Base-by-base conservation (phyloP, 2,888 invertebrate species). In the Philhelius pedissequus region DNA sequence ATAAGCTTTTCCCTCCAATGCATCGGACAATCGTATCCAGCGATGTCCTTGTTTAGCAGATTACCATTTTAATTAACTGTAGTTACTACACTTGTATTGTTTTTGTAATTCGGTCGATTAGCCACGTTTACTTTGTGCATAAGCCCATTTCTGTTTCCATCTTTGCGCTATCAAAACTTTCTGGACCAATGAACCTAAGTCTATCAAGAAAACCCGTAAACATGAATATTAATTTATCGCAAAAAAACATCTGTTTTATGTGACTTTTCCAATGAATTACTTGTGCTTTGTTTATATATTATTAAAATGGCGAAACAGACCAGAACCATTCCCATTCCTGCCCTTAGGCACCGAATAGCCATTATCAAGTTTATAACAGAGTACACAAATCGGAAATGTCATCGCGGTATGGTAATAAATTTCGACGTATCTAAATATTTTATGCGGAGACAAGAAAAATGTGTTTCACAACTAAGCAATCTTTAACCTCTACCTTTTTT, bases 331-430 rank as follows among this genome's bases (percentile, higher is more conserved):
- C 5, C 8, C 13, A 35, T 35, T 4, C 13, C n/a, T 13, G 1
- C 25, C 13, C 6, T n/a, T 7, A 54, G 30, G 32, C 56, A 13
- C 56, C 4, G 18, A 66, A 58, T 64, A 45, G 38, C 54, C 13
- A 56, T 56, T 56, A 56, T 56, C 32, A 6, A 35, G n/a, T 32
- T 56, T 35, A 11, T 20, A 35, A 32, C 20, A 20, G n/a, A n/a
- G 56, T 56, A 18, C 66, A 66, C 66, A 79, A 73, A 79, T 76
- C 70, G 70, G 38, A 48, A 76, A 76, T 81, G 70, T 56, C 64
- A 81, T 70, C 50, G 32, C 50, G 32, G 35, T 76, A 1, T 56
- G 76, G 80, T 66, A 76, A 76, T 81, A 81, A 76, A 76, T 81
- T 81, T 35, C 64, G 64, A 81, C 50, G 62, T 35, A 60, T 25